Evolutionary conservation across 2,113 vertebrate species (phyloP).

Genomic region (Dasyprocta punctata): DNA sequence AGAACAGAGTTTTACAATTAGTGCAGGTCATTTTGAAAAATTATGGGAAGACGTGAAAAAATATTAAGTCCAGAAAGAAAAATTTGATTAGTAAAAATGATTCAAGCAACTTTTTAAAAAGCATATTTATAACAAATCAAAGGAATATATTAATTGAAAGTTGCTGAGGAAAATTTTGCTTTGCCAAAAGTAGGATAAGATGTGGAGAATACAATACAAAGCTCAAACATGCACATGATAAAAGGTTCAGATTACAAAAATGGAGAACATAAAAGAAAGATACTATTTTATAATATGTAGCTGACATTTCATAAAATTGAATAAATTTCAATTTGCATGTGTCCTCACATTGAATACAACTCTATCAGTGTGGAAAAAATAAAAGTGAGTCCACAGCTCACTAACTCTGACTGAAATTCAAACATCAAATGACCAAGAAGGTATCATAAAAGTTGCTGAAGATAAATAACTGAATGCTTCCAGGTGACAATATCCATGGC

Average conservation of each 20-base stretch:
- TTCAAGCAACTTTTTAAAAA: background rate
- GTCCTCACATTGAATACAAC: background rate
- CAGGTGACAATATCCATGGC: background rate
- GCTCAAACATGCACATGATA: background rate
- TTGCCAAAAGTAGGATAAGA: background rate
- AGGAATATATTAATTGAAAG: background rate
- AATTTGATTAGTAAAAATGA: background rate
- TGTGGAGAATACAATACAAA: background rate
- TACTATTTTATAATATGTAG: slow-evolving; percentile 25
- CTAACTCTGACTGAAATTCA: background rate
- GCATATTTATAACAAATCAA: background rate
- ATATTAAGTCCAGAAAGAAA: background rate
- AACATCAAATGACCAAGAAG: background rate
- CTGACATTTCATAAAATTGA: background rate
- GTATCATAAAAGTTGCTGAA: background rate
- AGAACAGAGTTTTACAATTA: background rate
- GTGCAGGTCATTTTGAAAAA: background rate
- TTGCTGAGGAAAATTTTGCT: background rate
- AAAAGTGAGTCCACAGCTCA: background rate
- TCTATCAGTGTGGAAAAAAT: background rate
- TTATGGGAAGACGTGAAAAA: background rate
- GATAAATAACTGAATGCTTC: background rate
- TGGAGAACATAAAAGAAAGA: background rate
- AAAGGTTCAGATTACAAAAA: background rate
- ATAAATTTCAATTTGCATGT: background rate